phyloP scores from a whole-genome alignment of 2,797 vertebrate genomes.

The Xyrichtys novacula region DNA sequence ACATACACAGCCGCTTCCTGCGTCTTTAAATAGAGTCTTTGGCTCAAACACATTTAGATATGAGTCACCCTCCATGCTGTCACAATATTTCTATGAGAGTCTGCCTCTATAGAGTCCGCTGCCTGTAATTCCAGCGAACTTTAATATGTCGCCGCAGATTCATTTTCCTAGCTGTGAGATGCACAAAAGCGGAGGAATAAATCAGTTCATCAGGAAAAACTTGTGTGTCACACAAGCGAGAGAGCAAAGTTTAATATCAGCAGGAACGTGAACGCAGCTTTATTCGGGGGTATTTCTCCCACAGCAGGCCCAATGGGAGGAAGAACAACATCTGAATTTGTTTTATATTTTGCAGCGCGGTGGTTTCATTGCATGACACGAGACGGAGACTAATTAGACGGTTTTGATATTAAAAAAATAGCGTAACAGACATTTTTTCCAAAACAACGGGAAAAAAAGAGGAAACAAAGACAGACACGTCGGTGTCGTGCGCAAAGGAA shows the following conservation, averaged over 20 bases:
- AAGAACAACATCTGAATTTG: neutral
- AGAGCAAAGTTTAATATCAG: constrained; percentile 11
- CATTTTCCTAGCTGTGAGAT: neutral
- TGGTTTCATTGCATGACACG: neutral
- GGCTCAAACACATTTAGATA: constrained; percentile 15
- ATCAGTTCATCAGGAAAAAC: constrained; percentile 11
- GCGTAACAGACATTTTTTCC: neutral
- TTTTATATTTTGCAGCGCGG: neutral
- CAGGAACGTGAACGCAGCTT: neutral
- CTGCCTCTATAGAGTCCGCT: neutral
- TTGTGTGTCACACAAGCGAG: neutral
- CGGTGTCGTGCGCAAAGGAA: neutral
- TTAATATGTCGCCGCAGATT: constrained; percentile 15
- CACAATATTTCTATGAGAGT: neutral
- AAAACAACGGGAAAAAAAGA: neutral
- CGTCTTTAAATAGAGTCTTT: constrained; percentile 7
- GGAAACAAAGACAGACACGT: neutral
- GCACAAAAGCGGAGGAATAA: neutral
- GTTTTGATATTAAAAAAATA: neutral
- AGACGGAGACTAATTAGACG: neutral
- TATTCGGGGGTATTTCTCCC: neutral
- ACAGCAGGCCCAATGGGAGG: constrained; percentile 1
- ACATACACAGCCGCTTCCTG: neutral
- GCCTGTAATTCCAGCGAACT: constrained; percentile 11
- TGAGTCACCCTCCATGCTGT: constrained; percentile 34